A percentile compares a stretch with the other conserved stretches of the same genome.
phyloP scores from a whole-genome alignment of 2,888 invertebrate genomes.

The Oconnorella tubifera region DNA sequence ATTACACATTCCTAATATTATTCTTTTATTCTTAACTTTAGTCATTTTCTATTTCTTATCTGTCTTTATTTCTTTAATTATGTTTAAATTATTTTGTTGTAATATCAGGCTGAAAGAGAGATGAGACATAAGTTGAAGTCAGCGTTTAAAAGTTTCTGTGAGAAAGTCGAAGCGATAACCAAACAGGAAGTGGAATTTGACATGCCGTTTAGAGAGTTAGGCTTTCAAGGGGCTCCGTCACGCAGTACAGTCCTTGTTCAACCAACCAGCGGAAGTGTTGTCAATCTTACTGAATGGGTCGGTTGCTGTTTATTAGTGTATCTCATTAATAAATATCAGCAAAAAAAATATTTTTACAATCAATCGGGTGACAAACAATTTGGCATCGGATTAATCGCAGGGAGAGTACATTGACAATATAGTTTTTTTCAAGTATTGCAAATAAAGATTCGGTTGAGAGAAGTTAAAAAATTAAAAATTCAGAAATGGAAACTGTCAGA shows the following conservation, averaged over 20 bases:
- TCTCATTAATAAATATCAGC: not conserved
- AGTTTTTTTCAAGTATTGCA: no score
- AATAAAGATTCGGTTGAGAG: no score
- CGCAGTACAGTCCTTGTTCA: conserved; percentile 92
- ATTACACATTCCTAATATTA: no score
- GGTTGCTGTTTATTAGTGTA: conserved; percentile 39
- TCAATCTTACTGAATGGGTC: conserved; percentile 93
- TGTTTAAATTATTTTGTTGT: not conserved
- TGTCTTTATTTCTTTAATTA: not conserved
- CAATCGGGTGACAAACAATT: no score
- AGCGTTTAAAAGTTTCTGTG: conserved; percentile 97
- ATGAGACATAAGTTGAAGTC: conserved; percentile 92
- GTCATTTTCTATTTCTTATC: no score
- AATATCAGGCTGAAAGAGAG: conserved; percentile 77
- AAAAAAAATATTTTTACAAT: no score
- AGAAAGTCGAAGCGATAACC: conserved; percentile 87
- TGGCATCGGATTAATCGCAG: no score
- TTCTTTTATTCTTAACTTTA: no score
- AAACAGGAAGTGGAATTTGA: conserved; percentile 98
- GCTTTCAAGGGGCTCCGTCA: conserved; percentile 95
- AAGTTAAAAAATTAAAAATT: no score
- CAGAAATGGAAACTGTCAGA: no score
- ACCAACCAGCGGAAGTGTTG: conserved; percentile 95
- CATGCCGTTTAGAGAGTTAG: conserved; percentile 94
- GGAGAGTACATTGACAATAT: no score